These are phyloP conservation scores for Theodoxus fluviatilis DNA, from an alignment of 2,888 invertebrate species.

Conservation along the genomic window DNA sequence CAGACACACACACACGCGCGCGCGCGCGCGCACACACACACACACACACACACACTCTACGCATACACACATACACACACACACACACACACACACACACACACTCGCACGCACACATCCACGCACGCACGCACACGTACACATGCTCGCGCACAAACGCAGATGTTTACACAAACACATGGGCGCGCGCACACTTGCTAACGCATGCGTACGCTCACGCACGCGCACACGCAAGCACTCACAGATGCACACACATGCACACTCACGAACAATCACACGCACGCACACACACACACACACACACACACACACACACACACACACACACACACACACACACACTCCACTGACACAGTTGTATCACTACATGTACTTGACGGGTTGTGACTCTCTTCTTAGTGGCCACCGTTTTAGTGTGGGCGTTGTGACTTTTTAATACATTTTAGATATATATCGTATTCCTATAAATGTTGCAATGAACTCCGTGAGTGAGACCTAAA, in stretches of 20 bases:
- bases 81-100: conserved; percentile 1
- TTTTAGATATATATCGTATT: too few relatives aligned
- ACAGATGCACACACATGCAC: conserved; percentile 12
- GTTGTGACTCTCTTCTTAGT: too few relatives aligned
- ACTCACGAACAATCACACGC: conserved; percentile 10
- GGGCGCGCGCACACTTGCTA: not conserved
- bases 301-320: conserved; percentile 5
- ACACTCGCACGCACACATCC: too few relatives aligned
- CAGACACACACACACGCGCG: not conserved
- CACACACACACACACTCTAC: not conserved
- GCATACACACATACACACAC: not conserved
- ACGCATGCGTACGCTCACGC: not conserved
- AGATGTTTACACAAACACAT: not conserved
- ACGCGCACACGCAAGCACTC: conserved; percentile 7
- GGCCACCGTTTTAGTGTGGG: too few relatives aligned
- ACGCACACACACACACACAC: conserved; percentile 21
- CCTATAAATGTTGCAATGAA: too few relatives aligned
- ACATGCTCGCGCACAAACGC: not conserved
- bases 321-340: not conserved
- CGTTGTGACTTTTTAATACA: too few relatives aligned
- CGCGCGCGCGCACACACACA: conserved; percentile 4
- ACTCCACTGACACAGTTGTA: not conserved
- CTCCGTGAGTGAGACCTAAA: conserved; percentile 14
- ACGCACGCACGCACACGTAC: not conserved
- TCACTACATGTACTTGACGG: too few relatives aligned